Percentiles rank a stretch among this genome's conserved stretches.
phyloP scores from a whole-genome alignment of 2,888 invertebrate species.

The Hypena proboscidalis region DNA sequence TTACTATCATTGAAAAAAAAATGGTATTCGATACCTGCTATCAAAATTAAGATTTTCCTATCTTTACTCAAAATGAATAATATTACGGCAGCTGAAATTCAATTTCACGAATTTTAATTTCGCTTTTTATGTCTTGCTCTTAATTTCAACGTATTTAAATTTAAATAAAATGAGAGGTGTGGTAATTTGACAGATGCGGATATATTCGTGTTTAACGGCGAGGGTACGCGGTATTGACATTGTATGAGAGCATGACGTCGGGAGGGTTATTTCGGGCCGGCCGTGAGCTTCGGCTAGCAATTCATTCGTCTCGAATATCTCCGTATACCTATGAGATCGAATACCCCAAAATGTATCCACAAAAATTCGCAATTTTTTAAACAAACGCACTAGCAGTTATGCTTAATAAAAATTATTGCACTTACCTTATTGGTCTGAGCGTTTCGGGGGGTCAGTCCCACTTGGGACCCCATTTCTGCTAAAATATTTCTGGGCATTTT shows the following conservation, averaged over 20 bases:
- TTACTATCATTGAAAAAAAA: no score
- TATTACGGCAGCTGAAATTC: no score
- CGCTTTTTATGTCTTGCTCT: no score
- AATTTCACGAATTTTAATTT: no score
- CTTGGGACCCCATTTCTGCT: conserved; percentile 82
- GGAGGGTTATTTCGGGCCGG: conserved; percentile 71
- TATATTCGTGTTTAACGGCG: conserved; percentile 1
- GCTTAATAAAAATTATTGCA: conserved; percentile 1
- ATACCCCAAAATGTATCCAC: conserved; percentile 16
- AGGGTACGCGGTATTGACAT: conserved; percentile 67
- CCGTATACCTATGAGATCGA: conserved; percentile 33
- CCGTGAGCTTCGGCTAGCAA: conserved; percentile 69
- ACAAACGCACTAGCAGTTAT: conserved; percentile 8
- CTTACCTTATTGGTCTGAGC: conserved; percentile 71
- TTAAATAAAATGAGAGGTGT: no score
- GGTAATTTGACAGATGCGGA: not conserved
- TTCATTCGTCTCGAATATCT: conserved; percentile 59
- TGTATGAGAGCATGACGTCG: conserved; percentile 56
- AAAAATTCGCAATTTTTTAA: conserved; percentile 35
- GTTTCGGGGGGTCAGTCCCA: conserved; percentile 71
- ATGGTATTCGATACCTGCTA: no score
- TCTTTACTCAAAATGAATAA: no score
- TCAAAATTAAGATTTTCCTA: no score
- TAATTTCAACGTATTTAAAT: no score
- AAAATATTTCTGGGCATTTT: conserved; percentile 80